Percentiles rank a stretch among this genome's conserved stretches.
Conservation (phyloP, 1,140 invertebrate species). For the Tetragonula clypearis region DNA sequence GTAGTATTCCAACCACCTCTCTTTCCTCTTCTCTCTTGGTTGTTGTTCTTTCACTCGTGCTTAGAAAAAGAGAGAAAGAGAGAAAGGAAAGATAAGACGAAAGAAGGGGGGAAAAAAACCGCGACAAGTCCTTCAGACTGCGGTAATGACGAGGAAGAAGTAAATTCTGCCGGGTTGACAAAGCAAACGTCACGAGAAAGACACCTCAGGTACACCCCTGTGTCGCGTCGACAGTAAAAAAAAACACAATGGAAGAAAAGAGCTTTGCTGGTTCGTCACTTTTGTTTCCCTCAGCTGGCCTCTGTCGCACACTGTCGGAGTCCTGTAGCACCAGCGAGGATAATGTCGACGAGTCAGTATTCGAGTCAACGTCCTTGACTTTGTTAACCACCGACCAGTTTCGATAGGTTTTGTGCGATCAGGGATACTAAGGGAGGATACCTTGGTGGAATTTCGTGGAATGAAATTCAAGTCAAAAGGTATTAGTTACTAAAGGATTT, state of each 20-base stretch:
- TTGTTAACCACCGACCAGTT: neutral
- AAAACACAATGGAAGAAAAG: constrained; percentile 24
- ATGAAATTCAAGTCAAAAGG: neutral
- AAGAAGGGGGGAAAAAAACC: neutral
- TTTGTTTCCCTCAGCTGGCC: constrained; percentile 5
- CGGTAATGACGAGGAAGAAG: constrained; percentile 46
- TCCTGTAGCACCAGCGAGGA: neutral
- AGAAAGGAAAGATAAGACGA: neutral
- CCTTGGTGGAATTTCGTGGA: neutral
- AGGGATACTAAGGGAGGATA: too few relatives aligned
- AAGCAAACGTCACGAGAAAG: constrained; percentile 37
- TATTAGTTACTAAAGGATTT: too few relatives aligned
- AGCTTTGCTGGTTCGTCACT: neutral
- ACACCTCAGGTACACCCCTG: constrained; percentile 25
- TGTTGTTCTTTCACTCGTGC: neutral
- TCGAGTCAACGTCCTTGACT: neutral
- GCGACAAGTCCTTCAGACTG: constrained; percentile 27
- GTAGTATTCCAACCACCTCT: neutral
- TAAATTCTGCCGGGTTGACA: constrained; percentile 30
- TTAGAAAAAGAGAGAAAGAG: neutral
- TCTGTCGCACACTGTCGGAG: neutral
- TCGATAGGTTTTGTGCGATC: neutral
- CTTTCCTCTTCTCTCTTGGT: neutral
- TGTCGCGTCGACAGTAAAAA: constrained; percentile 5
- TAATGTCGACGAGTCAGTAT: too few relatives aligned